Evolutionary conservation across 2,797 vertebrate genomes (phyloP).

Genomic region (Rousettus madagascariensis): DNA sequence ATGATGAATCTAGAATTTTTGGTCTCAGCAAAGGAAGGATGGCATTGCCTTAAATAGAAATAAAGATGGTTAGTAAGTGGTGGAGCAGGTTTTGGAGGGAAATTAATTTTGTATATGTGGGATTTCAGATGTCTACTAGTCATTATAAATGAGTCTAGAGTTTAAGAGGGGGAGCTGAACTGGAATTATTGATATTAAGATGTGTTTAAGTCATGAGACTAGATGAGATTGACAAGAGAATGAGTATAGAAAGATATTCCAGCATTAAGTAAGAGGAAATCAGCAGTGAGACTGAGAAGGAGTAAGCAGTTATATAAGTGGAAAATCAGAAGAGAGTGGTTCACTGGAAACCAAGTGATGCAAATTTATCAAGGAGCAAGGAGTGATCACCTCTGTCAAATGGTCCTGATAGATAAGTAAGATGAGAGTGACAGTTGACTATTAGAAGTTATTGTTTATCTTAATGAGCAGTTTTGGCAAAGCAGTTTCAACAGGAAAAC

Average conservation of each 20-base stretch:
- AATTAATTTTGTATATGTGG: background rate
- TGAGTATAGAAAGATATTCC: background rate
- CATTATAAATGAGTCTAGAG: background rate
- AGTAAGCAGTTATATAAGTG: background rate
- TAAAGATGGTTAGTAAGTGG: background rate
- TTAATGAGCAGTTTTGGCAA: background rate
- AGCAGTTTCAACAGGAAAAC: background rate
- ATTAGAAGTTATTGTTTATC: background rate
- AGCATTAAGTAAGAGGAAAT: background rate
- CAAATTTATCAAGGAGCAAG: background rate
- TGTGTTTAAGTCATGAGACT: slow-evolving; percentile 2
- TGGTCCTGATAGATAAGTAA: background rate
- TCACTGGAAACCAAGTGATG: background rate
- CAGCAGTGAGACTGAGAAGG: background rate
- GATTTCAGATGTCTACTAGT: background rate
- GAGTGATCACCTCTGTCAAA: background rate
- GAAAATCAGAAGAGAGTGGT: background rate
- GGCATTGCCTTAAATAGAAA: background rate
- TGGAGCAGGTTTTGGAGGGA: background rate
- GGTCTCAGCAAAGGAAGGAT: background rate
- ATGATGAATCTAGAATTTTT: background rate
- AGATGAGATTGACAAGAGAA: background rate
- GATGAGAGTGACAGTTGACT: background rate
- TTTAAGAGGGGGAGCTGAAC: background rate
- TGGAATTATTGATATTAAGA: background rate